phyloP scores from a whole-genome alignment of 92 coral and sea anemone species.

The Parazoanthus darwini region DNA sequence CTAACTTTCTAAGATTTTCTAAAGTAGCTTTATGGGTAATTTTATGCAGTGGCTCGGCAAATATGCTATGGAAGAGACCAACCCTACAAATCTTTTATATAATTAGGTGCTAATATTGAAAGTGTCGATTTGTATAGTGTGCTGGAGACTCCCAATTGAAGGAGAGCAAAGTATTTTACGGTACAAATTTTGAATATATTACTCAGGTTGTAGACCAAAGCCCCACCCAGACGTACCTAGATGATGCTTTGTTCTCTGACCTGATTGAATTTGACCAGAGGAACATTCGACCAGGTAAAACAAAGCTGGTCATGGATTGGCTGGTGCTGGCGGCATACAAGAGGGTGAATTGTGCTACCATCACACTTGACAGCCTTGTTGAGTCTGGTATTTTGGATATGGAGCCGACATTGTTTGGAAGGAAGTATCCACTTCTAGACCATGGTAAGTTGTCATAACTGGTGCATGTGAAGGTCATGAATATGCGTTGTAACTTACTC shows the following conservation, averaged over 20 bases:
- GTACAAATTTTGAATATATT: neutral
- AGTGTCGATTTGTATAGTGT: too few species aligned
- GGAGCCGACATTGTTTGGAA: conserved; percentile 48
- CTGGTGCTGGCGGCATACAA: conserved; percentile 49
- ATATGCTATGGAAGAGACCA: too few species aligned
- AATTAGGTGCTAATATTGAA: too few species aligned
- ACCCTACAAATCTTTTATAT: too few species aligned
- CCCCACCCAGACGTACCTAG: conserved; percentile 67
- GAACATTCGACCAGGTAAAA: conserved; percentile 46
- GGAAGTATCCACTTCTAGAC: conserved; percentile 54
- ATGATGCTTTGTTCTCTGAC: conserved; percentile 71
- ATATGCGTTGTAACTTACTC: too few species aligned
- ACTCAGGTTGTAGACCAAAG: conserved; percentile 61
- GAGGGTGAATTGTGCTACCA: conserved; percentile 56
- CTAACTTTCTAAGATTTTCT: too few species aligned
- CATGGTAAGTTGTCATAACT: conserved; percentile 44
- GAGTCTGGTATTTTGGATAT: conserved; percentile 57
- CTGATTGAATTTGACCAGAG: conserved; percentile 51
- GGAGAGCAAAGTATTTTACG: neutral
- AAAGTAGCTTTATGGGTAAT: too few species aligned
- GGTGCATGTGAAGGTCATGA: too few species aligned
- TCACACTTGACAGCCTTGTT: conserved; percentile 68
- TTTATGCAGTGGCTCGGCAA: too few species aligned
- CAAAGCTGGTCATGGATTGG: conserved; percentile 55
- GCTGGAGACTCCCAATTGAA: too few species aligned